These are phyloP conservation scores for Drosophila histrio DNA, from an alignment of 2,888 invertebrate genomes.

Conservation along the genomic window DNA sequence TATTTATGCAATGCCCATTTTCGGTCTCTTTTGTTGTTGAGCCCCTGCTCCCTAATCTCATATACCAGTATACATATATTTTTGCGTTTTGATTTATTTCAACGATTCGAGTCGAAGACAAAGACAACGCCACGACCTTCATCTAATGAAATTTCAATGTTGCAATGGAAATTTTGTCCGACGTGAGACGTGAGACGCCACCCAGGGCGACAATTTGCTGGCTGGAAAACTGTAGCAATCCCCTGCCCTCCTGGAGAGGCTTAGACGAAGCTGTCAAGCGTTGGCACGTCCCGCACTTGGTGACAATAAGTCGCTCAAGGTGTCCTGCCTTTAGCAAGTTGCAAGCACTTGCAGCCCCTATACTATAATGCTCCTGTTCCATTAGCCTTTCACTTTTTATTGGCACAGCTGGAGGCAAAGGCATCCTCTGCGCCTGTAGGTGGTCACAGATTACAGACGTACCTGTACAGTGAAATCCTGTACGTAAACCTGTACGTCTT, in stretches of 20 bases:
- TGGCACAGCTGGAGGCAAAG: conserved; percentile 46
- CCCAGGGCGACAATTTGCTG: conserved; percentile 51
- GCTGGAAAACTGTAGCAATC: conserved; percentile 37
- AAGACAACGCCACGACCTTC: conserved; percentile 29
- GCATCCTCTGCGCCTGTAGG: conserved; percentile 30
- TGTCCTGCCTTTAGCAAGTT: conserved; percentile 1
- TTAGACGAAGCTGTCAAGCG: conserved; percentile 50
- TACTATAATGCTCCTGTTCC: conserved; percentile 1
- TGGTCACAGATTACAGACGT: conserved; percentile 49
- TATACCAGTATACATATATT: neutral
- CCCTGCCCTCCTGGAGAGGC: conserved; percentile 29
- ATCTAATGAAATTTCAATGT: conserved; percentile 26
- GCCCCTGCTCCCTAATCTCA: conserved; percentile 1
- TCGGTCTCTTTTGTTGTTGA: conserved; percentile 57
- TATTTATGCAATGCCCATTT: conserved; percentile 56
- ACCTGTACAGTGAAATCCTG: conserved; percentile 3
- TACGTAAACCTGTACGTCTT: neutral
- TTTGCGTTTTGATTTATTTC: conserved; percentile 64
- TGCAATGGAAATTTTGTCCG: conserved; percentile 24
- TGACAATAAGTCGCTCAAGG: conserved; percentile 45
- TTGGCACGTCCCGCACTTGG: conserved; percentile 53
- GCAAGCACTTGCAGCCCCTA: conserved; percentile 17
- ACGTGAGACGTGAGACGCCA: conserved; percentile 43
- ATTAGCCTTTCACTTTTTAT: conserved; percentile 65
- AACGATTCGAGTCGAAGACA: conserved; percentile 19